Conservation (phyloP, 2,888 invertebrate species). For the Brachypalpus laphriformis region DNA sequence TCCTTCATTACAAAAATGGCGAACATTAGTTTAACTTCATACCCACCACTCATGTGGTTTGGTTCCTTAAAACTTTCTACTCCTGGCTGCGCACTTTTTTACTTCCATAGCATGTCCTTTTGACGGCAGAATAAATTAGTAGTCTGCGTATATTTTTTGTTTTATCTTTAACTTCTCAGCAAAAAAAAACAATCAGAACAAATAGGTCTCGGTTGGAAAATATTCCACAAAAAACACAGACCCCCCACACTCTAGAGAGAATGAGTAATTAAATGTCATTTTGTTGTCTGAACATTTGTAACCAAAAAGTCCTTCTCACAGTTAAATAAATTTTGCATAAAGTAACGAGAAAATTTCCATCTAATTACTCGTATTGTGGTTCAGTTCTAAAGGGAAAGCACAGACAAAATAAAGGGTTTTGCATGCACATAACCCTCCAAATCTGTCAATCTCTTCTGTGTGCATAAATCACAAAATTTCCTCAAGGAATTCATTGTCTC, state of each 20-base stretch:
- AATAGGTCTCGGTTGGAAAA: background rate
- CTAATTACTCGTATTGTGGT: constrained; percentile 43
- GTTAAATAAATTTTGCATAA: constrained; percentile 57
- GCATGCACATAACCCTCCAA: background rate
- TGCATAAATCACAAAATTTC: constrained; percentile 51
- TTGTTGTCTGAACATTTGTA: constrained; percentile 44
- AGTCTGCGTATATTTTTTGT: constrained; percentile 38
- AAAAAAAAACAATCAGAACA: constrained; percentile 5
- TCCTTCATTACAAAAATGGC: background rate
- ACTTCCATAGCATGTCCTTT: constrained; percentile 13
- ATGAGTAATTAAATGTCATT: constrained; percentile 44
- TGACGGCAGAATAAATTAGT: constrained; percentile 33
- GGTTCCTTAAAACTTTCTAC: constrained; percentile 21
- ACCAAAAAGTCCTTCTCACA: constrained; percentile 28
- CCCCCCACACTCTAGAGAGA: constrained; percentile 2
- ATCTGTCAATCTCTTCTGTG: constrained; percentile 27
- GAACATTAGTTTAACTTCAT: background rate
- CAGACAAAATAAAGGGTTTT: constrained; percentile 43
- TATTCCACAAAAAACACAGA: background rate
- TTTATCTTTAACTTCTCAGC: background rate
- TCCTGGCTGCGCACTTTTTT: background rate
- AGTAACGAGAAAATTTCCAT: constrained; percentile 56
- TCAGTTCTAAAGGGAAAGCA: background rate
- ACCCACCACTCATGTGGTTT: constrained; percentile 11
- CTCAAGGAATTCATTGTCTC: constrained; percentile 31